Evolutionary conservation across 2,888 invertebrate genomes (phyloP), one percentile per base, ranked within the genome.

Genomic region (Blastobasis lacticolella): DNA sequence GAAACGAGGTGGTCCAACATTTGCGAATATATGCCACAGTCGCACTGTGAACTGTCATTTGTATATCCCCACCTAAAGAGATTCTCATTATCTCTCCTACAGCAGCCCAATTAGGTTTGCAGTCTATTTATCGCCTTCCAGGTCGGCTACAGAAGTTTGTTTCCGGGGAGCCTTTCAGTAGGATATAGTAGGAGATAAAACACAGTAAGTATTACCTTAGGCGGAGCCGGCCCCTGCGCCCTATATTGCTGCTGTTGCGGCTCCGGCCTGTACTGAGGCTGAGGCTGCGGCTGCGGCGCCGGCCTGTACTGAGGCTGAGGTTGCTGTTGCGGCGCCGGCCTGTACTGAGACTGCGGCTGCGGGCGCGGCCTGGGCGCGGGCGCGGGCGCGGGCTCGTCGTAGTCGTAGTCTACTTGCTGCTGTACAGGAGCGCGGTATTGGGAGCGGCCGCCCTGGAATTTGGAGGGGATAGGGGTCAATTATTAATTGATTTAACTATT

Each of bases 341-440:
- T 54, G 48, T 72, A 59, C 44, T 48, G 51, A 23, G 23, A 23
- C 23, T 69, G 57, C 49, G 60, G 76, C 58, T 46, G 63, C 56
- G 54, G 69, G 61, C 54, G 59, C 66, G 62, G 62, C 67, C 56
- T 56, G 73, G 51, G 62, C 67, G 5, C 67, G 4, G 71, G 78
- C 8, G 70, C 63, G 6, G 75, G 75, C 0, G 77, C 74, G 0
- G 75, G 67, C 46, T 84, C 84, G 7, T 82, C 78, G 63, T 82
- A 86, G 68, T 84, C 84, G 62, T 80, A 80, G 69, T 83, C 82
- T 48, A 68, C 60, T 40, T 73, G 71, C 5, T 62, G 59, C 38
- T 67, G 69, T 10, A 65, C 55, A 38, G 71, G 69, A 4, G 70
- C 70, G 8, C 74, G 72, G 68, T 80, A 77, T 53, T 79, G 80